Evolutionary conservation across 2,113 vertebrate species (phyloP), one percentile per base, ranked within the genome.

Genomic region (Henicopernis longicauda): DNA sequence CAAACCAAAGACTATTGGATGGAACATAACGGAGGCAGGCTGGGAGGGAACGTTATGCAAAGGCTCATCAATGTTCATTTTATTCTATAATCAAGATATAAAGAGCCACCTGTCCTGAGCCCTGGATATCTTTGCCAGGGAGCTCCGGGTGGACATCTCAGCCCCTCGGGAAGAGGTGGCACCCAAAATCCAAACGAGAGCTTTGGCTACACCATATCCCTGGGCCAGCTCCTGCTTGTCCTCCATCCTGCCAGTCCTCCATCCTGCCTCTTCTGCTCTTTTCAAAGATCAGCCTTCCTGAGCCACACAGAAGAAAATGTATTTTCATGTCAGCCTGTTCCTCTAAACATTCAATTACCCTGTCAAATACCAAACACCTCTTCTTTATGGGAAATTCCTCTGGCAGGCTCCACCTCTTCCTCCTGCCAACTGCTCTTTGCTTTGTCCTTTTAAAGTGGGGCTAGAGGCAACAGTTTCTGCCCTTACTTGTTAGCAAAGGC

Each of bases 341-440:
- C 63, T 82, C 82, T 70, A 93, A 96, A 90, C 91, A 86, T 78
- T 74, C 91, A 95, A 92, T 95, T 95, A 95, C 38, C n/a, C 59
- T 96, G 94, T 94, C 96, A 97, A 96, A 96, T 45, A 86, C 44
- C n/a, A 15, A 96, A 89, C 61, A 87, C 71, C 81, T 92, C 66
- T 90, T 91, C 94, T 89, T 91, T 84, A 89, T 26, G 55, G 77
- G 83, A 96, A 97, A 97, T 89, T 95, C 89, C 38, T 87, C 50
- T 72, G 78, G 66, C 82, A 90, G 67, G 69, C 45, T 82, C 94
- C 92, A 91, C 86, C 58, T 92, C 90, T 97, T 97, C 96, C 90
- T 89, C 49, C 80, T 86, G 86, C 89, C 93, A 93, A 92, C 32
- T 34, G 50, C 49, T 91, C 57, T 92, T 96, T 89, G 44, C 71